Base-by-base conservation (phyloP, 2,888 invertebrate genomes). In the Nephrocerus scutellatus region DNA sequence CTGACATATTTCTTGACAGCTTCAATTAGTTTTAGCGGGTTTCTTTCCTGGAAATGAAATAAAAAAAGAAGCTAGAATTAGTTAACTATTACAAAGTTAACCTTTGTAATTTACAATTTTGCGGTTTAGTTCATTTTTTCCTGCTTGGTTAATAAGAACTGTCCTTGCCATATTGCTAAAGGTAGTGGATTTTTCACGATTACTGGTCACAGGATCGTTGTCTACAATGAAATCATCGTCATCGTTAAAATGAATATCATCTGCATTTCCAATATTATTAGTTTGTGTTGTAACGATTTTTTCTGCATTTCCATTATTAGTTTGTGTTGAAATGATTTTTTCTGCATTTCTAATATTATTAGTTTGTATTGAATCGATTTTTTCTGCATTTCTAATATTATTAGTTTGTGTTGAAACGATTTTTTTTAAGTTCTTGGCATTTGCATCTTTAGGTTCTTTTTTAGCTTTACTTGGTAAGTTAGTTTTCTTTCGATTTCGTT, bases 91-190 rank as follows among this genome's bases (percentile, higher is more conserved):
- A 2, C 7, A n/a, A 13, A 6, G 10, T 14, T n/a, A 2, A 20
- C 10, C 7, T 10, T 10, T 5, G 16, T 15, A 16, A n/a, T 13
- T 35, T 37, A 35, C 44, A 16, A 39, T 39, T 13, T 38, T 34
- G 6, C 48, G 47, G 8, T 39, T 40, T 2, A 43, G 36, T 16
- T 14, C 37, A 4, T 21, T 47, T 19, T 43, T 36, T 6, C 48
- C 56, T 0, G 61, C 53, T 44, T 59, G 53, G 20, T 59, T 58
- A 0, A 60, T 30, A 21, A 66, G 31, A 4, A 59, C 52, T 0
- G 58, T 56, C 16, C 57, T 60, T 2, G 63, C 61, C 26, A 65
- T 49, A 13, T 48, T 43, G 31, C 60, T 64, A 36, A 63, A 61
- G 1, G 47, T 45, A 1, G 47, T 48, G 3, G 21, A 16, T 19